Evolutionary conservation across 2,113 vertebrate genomes (phyloP).

Genomic region (Oxyura jamaicensis): DNA sequence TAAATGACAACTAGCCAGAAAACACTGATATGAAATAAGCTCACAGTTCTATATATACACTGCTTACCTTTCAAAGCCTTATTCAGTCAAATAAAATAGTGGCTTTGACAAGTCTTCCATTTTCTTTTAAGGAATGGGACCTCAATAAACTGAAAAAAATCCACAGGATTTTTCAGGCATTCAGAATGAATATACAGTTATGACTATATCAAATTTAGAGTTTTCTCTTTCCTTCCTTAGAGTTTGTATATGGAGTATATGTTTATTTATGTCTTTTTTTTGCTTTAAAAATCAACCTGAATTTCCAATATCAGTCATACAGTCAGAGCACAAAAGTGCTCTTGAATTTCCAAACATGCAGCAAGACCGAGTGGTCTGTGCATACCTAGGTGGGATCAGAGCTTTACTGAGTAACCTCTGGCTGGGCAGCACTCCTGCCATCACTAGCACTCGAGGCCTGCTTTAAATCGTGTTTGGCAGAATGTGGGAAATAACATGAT

Average conservation of each 20-base stretch:
- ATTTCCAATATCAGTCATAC: neutral
- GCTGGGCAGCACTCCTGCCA: accelerated
- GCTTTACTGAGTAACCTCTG: neutral
- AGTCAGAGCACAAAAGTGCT: neutral
- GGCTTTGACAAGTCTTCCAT: neutral
- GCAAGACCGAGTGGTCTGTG: neutral
- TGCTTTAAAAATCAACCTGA: neutral
- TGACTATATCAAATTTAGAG: neutral
- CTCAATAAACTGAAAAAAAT: neutral
- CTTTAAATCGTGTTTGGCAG: neutral
- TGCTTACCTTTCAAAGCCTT: neutral
- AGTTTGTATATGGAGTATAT: neutral
- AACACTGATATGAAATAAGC: neutral
- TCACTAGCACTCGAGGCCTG: neutral
- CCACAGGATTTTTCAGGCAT: neutral
- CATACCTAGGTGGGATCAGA: neutral
- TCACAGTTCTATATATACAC: neutral
- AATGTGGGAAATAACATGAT: neutral
- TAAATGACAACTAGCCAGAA: neutral
- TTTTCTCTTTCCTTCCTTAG: neutral
- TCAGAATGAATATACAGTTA: neutral
- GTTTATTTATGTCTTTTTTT: neutral
- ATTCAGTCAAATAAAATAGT: neutral
- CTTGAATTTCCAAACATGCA: neutral
- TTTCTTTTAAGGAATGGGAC: neutral